Percentiles rank a stretch among this genome's conserved stretches.
phyloP scores from a whole-genome alignment of 2,113 vertebrate species.

The Anas platyrhynchos region DNA sequence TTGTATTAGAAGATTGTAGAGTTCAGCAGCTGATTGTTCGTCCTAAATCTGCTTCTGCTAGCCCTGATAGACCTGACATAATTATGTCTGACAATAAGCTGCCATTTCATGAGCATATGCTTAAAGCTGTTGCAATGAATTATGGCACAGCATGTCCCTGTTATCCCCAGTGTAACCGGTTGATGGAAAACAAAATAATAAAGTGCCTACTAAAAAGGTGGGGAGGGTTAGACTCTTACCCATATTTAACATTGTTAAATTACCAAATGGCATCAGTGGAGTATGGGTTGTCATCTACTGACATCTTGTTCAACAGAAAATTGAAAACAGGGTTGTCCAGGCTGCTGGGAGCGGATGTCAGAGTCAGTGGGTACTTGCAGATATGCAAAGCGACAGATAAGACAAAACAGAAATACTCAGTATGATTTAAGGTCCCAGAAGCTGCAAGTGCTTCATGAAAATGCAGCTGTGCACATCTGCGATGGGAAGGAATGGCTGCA shows the following conservation, averaged over 20 bases:
- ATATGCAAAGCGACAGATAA: background rate
- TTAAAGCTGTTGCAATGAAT: conserved; percentile 24
- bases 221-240: background rate
- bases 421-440: background rate
- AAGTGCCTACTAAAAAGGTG: background rate
- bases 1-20: background rate
- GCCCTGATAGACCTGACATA: background rate
- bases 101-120: conserved; percentile 14
- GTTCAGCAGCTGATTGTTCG: background rate
- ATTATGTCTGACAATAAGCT: conserved; percentile 29
- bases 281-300: conserved; percentile 16
- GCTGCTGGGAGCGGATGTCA: background rate
- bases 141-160: background rate
- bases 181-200: conserved; percentile 48
- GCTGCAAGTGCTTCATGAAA: background rate
- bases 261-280: conserved; percentile 1
- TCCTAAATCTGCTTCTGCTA: conserved; percentile 7
- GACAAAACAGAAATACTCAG: background rate
- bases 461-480: background rate
- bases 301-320: background rate
- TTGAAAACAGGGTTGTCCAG: background rate
- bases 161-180: background rate
- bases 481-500: background rate
- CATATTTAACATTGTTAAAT: conserved; percentile 32
- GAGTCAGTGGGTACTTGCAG: background rate